Evolutionary conservation across 2,888 invertebrate genomes (phyloP).

Genomic region (Nephrotoma guestfalica): DNA sequence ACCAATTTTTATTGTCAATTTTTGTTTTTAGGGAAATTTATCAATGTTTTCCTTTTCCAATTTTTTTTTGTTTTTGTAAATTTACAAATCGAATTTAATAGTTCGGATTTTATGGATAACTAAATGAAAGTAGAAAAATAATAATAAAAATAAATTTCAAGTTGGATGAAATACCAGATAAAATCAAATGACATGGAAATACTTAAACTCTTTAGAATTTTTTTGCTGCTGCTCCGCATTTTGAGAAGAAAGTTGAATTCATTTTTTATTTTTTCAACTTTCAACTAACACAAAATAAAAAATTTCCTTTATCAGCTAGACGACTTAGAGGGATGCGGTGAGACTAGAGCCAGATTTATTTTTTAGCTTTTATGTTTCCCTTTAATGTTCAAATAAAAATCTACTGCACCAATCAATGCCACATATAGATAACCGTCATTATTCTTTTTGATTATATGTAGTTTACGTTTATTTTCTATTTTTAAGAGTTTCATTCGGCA

Average conservation of each 20-base stretch:
- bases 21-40: not conserved
- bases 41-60: not conserved
- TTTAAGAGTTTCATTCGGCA: not conserved
- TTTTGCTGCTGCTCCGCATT: not conserved
- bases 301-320: not conserved
- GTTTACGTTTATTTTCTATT: not conserved
- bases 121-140: not conserved
- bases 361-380: not conserved
- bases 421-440: not conserved
- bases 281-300: not conserved
- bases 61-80: not conserved
- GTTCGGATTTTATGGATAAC: not conserved
- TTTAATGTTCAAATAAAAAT: not conserved
- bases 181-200: not conserved
- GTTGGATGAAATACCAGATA: not conserved
- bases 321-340: not conserved
- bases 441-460: not conserved
- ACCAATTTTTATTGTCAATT: not conserved
- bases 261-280: not conserved
- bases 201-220: not conserved
- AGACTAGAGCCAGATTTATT: not conserved
- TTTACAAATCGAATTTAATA: not conserved
- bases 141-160: not conserved
- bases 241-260: not conserved
- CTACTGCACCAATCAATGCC: slow-evolving; percentile 4